Conservation (phyloP, 2,797 vertebrate species). For the Momotus momota region DNA sequence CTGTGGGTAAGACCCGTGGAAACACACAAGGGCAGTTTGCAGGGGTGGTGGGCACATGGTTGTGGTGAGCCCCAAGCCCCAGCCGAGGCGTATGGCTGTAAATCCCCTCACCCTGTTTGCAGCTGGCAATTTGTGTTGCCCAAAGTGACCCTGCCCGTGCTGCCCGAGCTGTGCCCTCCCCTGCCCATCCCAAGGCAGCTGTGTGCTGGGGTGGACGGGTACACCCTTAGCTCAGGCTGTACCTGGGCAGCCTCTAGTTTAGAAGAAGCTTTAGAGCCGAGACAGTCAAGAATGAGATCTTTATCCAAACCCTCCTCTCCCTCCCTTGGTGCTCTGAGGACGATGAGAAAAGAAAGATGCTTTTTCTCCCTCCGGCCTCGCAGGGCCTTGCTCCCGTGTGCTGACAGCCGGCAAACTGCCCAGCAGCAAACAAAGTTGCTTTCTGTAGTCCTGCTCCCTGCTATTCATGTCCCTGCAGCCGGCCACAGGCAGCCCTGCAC, state of each 20-base stretch:
- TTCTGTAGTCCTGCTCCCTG: slow-evolving; percentile 36
- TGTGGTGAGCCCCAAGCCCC: background rate
- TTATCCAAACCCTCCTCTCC: slow-evolving; percentile 40
- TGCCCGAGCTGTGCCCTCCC: background rate
- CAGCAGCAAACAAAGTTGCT: slow-evolving; percentile 54
- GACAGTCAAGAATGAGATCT: slow-evolving; percentile 31
- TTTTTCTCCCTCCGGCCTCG: background rate
- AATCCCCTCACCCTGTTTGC: background rate
- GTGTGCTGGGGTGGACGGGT: background rate
- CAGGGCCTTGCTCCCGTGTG: background rate
- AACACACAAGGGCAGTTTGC: background rate
- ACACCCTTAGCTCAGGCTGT: background rate
- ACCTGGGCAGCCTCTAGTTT: background rate
- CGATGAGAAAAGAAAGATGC: slow-evolving; percentile 43
- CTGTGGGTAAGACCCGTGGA: rapidly evolving
- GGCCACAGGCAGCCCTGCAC: background rate
- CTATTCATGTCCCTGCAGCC: slow-evolving; percentile 7
- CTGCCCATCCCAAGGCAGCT: background rate
- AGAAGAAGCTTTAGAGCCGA: slow-evolving; percentile 1
- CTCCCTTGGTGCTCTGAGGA: slow-evolving; percentile 6
- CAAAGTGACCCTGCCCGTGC: background rate
- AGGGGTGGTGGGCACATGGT: background rate
- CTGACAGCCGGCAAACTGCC: slow-evolving; percentile 53
- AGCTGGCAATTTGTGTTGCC: background rate
- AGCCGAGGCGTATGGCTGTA: background rate